Evolutionary conservation across 2,888 invertebrate species (phyloP), one percentile per base, ranked within the genome.

Genomic region (Ochropleura plecta): DNA sequence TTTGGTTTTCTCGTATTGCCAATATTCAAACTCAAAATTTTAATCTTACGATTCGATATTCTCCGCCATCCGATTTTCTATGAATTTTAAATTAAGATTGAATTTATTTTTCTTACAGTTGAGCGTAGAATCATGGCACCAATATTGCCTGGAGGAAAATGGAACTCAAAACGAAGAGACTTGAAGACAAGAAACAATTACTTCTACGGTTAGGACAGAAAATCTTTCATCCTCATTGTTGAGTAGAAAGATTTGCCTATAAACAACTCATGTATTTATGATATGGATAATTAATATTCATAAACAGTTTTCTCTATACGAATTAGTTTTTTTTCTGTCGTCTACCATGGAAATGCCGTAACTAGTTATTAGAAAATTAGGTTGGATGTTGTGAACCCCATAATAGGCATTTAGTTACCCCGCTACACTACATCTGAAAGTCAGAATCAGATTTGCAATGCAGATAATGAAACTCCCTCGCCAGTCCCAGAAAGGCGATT

Each of bases 51-150:
- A 16, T 16, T 4, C 30, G 30, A 14, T 30, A 16, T 57, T n/a
- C 30, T 30, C 12, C 6, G 1, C 20, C 20, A 12, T 2, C 8
- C 10, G 7, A 40, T 55, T n/a, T 46, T 46, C 0, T 68, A 5
- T n/a, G 30, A 30, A n/a, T 46, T 7, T n/a, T 10, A 62, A 42
- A n/a, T n/a, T 12, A 12, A n/a, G 5, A 46, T 30, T 14, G 0
- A 44, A 12, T 20, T 46, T 57, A 5, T n/a, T 57, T 57, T 78
- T 5, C 77, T 93, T 91, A 66, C 90, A 95, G 95, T 90, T 73
- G 91, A 93, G 79, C 92, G 93, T n/a, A 89, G 91, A 83, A 81
- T 93, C n/a, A 92, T 92, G 92, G 83, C 89, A 20, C 91, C 91
- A 2, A 84, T 93, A 12, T 82, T 86, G 0, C 93, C 94, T 0